Conservation (phyloP, 2,888 invertebrate genomes). For the Belgica antarctica region DNA sequence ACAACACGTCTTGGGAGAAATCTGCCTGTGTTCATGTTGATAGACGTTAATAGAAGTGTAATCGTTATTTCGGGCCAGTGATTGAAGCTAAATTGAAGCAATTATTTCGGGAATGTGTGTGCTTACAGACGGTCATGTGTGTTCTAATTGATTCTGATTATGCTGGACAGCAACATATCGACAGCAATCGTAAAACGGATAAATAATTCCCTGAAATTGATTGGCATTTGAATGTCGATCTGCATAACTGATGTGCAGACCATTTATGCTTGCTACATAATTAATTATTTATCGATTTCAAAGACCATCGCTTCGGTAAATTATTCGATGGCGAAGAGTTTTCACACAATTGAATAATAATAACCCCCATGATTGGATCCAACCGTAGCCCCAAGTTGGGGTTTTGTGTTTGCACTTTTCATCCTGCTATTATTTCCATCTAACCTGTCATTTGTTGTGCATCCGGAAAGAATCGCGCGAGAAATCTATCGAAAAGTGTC, state of each 20-base stretch:
- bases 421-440: too few species aligned
- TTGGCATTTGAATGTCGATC: constrained; percentile 11
- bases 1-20: too few species aligned
- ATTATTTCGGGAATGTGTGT: too few species aligned
- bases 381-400: too few species aligned
- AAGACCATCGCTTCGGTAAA: neutral
- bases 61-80: too few species aligned
- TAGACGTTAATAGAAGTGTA: neutral
- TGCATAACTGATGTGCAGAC: neutral
- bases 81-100: neutral
- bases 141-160: neutral
- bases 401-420: too few species aligned
- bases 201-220: constrained; percentile 6
- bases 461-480: too few species aligned
- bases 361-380: too few species aligned
- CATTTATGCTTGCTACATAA: neutral
- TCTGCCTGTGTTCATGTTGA: too few species aligned
- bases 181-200: constrained; percentile 15
- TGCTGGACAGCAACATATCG: too few species aligned
- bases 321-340: neutral
- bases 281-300: constrained; percentile 10
- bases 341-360: neutral
- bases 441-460: too few species aligned
- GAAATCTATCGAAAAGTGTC: too few species aligned
- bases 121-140: neutral